A percentile compares a stretch with the other conserved stretches of the same genome.
Evolutionary conservation across 2,888 invertebrate species (phyloP).

Genomic region (Heliconius sara): DNA sequence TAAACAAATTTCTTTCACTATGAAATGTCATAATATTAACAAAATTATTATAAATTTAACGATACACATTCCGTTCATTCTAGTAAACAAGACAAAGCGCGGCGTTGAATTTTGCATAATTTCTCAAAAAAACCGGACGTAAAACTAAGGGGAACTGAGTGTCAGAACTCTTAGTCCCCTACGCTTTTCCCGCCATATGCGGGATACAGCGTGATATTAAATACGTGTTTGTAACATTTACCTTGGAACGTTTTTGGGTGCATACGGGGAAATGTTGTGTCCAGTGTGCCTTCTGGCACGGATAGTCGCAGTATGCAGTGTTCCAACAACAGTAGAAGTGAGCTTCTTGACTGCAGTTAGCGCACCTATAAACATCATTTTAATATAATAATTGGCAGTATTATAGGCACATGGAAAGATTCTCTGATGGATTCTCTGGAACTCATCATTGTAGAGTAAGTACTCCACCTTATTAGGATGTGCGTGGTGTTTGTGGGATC

Average conservation of each 20-base stretch:
- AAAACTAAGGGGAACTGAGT: not conserved
- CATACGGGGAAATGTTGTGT: slow-evolving; percentile 86
- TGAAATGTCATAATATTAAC: too few species aligned
- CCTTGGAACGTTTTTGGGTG: slow-evolving; percentile 64
- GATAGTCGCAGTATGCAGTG: slow-evolving; percentile 95
- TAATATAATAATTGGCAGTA: not conserved
- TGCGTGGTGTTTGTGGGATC: not conserved
- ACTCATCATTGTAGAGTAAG: too few species aligned
- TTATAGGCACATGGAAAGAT: not conserved
- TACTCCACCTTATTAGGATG: too few species aligned
- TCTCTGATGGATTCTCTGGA: too few species aligned
- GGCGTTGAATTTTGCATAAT: not conserved
- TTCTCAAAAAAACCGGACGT: not conserved
- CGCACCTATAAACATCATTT: slow-evolving; percentile 84
- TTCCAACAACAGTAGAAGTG: slow-evolving; percentile 98
- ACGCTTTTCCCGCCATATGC: not conserved
- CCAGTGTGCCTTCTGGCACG: slow-evolving; percentile 95
- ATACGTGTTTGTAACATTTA: slow-evolving; percentile 36
- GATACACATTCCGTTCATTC: too few species aligned
- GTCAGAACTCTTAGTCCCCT: not conserved
- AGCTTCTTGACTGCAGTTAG: slow-evolving; percentile 93
- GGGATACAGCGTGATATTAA: not conserved
- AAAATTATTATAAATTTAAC: too few species aligned
- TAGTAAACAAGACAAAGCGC: too few species aligned
- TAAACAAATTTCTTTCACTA: too few species aligned